Percentiles rank a stretch among this genome's conserved stretches.
Evolutionary conservation across 2,113 vertebrate species (phyloP).

Genomic region (Pao palembangensis): DNA sequence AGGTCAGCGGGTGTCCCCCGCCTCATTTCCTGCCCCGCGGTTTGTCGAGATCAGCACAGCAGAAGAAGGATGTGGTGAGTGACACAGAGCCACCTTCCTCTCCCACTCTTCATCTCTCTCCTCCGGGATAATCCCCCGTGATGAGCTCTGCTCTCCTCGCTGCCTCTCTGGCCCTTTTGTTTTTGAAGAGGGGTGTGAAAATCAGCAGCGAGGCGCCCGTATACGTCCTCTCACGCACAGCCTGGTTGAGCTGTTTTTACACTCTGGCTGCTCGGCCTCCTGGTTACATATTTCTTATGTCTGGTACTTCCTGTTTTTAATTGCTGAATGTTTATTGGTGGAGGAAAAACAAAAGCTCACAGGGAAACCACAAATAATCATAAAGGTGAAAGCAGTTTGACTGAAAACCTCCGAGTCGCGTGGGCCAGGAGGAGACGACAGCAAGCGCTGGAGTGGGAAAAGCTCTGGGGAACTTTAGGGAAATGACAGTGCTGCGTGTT

Average conservation of each 20-base stretch:
- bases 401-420: not conserved
- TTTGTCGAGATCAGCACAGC: slow-evolving; percentile 27
- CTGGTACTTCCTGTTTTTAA: no score
- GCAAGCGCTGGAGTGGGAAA: slow-evolving; percentile 7
- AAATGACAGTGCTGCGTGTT: not conserved
- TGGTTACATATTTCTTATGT: no score
- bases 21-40: slow-evolving; percentile 64
- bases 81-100: slow-evolving; percentile 25
- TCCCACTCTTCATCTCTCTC: slow-evolving; percentile 33
- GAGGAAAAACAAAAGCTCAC: not conserved
- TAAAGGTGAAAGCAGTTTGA: not conserved
- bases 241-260: no score
- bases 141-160: slow-evolving; percentile 46
- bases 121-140: slow-evolving; percentile 34
- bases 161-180: slow-evolving; percentile 37
- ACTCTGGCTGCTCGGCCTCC: no score
- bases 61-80: slow-evolving; percentile 37
- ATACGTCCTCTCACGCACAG: no score
- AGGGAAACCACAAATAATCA: not conserved
- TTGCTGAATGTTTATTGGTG: not conserved
- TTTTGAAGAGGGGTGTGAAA: slow-evolving; percentile 19
- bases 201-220: not conserved
- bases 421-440: not conserved
- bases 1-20: slow-evolving; percentile 61
- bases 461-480: not conserved